These are phyloP conservation scores for Hybos culiciformis DNA, from an alignment of 2,888 invertebrate species.

Conservation along the genomic window DNA sequence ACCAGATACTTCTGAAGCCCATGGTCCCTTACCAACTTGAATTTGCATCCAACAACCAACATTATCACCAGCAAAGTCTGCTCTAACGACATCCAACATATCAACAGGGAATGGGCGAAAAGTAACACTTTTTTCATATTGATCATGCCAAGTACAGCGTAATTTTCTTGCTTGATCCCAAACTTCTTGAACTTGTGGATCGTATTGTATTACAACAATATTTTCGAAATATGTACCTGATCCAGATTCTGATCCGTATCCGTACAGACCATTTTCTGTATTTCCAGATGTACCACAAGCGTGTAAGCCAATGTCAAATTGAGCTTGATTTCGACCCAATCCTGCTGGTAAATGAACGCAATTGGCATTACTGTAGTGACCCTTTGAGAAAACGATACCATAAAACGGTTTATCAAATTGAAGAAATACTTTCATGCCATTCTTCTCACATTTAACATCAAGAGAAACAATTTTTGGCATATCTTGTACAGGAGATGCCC, in stretches of 20 bases:
- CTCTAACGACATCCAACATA: slow-evolving; percentile 87
- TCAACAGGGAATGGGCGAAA: slow-evolving; percentile 91
- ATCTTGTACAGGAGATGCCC: slow-evolving; percentile 75
- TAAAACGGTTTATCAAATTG: slow-evolving; percentile 90
- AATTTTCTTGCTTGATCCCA: slow-evolving; percentile 91
- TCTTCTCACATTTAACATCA: slow-evolving; percentile 90
- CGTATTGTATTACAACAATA: slow-evolving; percentile 85
- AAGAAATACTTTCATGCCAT: slow-evolving; percentile 85
- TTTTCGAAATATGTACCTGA: slow-evolving; percentile 90
- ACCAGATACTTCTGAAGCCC: slow-evolving; percentile 90
- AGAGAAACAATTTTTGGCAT: slow-evolving; percentile 88
- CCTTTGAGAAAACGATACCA: slow-evolving; percentile 91
- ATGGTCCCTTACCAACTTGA: slow-evolving; percentile 87
- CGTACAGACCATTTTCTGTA: slow-evolving; percentile 77
- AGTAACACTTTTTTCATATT: slow-evolving; percentile 89
- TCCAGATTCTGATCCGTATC: slow-evolving; percentile 75
- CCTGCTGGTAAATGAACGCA: slow-evolving; percentile 86
- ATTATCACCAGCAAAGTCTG: slow-evolving; percentile 89
- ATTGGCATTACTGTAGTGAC: slow-evolving; percentile 83
- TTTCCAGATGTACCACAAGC: slow-evolving; percentile 87
- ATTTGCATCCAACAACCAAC: slow-evolving; percentile 98
- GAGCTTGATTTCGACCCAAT: slow-evolving; percentile 69
- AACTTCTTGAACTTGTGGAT: slow-evolving; percentile 86
- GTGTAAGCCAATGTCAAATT: slow-evolving; percentile 83
- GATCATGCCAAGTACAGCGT: slow-evolving; percentile 89